Evolutionary conservation across 1,140 invertebrate species (phyloP).

Genomic region (Drosophila gunungcola): DNA sequence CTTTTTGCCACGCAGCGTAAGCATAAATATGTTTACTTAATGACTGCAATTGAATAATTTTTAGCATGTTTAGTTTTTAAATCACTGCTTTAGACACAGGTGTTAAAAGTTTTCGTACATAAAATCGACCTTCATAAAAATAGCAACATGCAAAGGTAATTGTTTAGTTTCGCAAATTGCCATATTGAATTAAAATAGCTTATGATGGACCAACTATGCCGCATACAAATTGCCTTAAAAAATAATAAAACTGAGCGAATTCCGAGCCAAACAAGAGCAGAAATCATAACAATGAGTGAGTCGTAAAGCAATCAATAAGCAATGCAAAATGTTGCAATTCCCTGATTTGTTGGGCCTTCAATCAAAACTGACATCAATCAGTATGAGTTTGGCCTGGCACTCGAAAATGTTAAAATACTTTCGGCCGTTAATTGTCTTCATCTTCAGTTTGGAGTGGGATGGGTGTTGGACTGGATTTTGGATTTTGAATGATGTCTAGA

Average conservation of each 20-base stretch:
- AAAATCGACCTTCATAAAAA: slow-evolving; percentile 49
- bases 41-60: slow-evolving; percentile 35
- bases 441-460: slow-evolving; percentile 48
- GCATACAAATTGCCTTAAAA: slow-evolving; percentile 53
- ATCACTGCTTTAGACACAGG: slow-evolving; percentile 16
- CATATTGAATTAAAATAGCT: slow-evolving; percentile 17
- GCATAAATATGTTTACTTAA: slow-evolving; percentile 22
- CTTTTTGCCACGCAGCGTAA: slow-evolving; percentile 8
- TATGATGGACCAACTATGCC: slow-evolving; percentile 10
- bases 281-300: slow-evolving; percentile 51
- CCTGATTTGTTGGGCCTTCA: slow-evolving; percentile 38
- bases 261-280: slow-evolving; percentile 48
- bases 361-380: slow-evolving; percentile 69
- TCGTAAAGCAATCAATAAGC: slow-evolving; percentile 57
- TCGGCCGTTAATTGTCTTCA: slow-evolving; percentile 42
- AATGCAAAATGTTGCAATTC: slow-evolving; percentile 56
- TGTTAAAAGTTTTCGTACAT: slow-evolving; percentile 32
- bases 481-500: slow-evolving; percentile 11
- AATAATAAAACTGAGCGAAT: slow-evolving; percentile 31
- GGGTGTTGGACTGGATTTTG: slow-evolving; percentile 5
- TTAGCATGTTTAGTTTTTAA: slow-evolving; percentile 10
- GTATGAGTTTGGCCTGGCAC: slow-evolving; percentile 25
- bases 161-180: slow-evolving; percentile 6
- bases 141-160: slow-evolving; percentile 56
- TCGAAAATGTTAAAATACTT: slow-evolving; percentile 45